These are phyloP conservation scores for Formica aserva DNA, from an alignment of 2,888 invertebrate genomes.

Conservation along the genomic window DNA sequence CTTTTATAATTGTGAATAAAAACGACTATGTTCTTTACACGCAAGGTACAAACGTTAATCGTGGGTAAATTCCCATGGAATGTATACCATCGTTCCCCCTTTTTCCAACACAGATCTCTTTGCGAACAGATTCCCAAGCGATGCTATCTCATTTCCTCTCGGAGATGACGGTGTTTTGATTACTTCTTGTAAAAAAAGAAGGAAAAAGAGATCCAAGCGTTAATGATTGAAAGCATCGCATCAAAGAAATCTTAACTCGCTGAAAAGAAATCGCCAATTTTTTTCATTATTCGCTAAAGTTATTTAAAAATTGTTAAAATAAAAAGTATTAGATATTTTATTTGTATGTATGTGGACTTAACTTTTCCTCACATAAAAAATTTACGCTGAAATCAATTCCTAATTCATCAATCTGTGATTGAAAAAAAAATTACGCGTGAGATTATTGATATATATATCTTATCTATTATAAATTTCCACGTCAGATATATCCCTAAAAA, in stretches of 20 bases:
- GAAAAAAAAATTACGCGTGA: background rate
- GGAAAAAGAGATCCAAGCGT: background rate
- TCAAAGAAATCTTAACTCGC: background rate
- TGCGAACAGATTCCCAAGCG: conserved; percentile 80
- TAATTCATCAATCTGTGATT: background rate
- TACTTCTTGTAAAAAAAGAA: conserved; percentile 60
- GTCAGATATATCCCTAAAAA: background rate
- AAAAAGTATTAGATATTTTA: conserved; percentile 6
- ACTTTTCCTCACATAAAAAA: background rate
- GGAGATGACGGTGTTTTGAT: conserved; percentile 74
- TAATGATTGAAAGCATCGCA: conserved; percentile 13
- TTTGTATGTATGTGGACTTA: background rate
- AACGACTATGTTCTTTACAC: conserved; percentile 82
- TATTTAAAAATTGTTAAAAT: conserved; percentile 5
- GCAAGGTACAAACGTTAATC: conserved; percentile 83
- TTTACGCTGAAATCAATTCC: background rate
- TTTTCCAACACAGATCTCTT: conserved; percentile 82
- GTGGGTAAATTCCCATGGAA: conserved; percentile 85
- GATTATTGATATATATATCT: background rate
- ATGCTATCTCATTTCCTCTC: conserved; percentile 81
- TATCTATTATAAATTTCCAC: background rate
- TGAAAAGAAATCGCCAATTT: background rate
- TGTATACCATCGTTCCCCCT: conserved; percentile 78
- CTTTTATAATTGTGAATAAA: conserved; percentile 83
- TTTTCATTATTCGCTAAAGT: background rate